Conservation (phyloP, 2,797 vertebrate species). For the Neomorphus geoffroyi region DNA sequence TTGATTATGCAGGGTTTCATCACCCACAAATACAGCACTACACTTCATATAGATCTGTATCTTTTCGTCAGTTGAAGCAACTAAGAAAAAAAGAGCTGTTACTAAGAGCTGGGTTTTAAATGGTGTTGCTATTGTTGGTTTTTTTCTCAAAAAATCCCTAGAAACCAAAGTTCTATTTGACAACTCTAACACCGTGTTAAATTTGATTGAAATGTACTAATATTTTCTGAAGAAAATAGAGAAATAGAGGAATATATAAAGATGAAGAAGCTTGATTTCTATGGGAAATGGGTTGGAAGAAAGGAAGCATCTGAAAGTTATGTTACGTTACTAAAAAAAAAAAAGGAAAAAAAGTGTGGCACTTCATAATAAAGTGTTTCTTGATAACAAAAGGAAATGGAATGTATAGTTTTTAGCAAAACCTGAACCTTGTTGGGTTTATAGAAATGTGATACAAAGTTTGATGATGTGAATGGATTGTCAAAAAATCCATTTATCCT, state of each 20-base stretch:
- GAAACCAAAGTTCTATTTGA: neutral
- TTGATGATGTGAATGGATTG: neutral
- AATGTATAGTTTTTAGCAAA: neutral
- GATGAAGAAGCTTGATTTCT: neutral
- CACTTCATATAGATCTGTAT: neutral
- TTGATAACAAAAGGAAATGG: neutral
- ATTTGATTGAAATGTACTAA: neutral
- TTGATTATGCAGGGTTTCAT: neutral
- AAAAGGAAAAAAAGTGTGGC: neutral
- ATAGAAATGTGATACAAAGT: neutral
- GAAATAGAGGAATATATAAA: neutral
- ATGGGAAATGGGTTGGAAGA: neutral
- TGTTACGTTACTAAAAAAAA: neutral
- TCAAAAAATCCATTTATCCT: neutral
- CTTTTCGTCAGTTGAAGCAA: neutral
- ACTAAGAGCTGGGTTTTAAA: accelerated
- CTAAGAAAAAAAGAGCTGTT: neutral
- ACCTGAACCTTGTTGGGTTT: neutral
- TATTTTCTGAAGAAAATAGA: neutral
- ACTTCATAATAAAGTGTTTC: neutral
- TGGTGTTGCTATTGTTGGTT: accelerated
- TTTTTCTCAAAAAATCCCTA: neutral
- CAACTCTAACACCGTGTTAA: neutral
- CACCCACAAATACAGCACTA: neutral
- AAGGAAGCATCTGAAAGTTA: neutral